Percentiles rank a stretch among this genome's conserved stretches.
These are phyloP conservation scores for Lagocephalus sceleratus DNA, from an alignment of 2,797 vertebrate species.

Conservation along the genomic window DNA sequence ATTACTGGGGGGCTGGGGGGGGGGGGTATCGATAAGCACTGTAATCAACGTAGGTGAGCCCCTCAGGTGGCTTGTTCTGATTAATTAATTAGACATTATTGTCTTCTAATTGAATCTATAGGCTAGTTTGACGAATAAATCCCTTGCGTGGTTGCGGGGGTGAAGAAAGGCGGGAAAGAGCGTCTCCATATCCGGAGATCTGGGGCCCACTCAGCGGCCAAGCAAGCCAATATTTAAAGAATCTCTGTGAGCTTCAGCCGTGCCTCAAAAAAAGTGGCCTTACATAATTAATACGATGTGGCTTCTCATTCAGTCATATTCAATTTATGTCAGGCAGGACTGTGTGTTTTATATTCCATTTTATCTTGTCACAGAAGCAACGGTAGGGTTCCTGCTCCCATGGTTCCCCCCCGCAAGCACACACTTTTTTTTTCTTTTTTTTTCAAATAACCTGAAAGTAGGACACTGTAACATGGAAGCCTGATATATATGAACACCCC, in stretches of 20 bases:
- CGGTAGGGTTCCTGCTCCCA: constrained; percentile 40
- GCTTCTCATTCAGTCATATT: constrained; percentile 75
- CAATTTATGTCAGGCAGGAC: constrained; percentile 69
- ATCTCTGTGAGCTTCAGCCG: constrained; percentile 50
- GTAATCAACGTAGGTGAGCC: constrained; percentile 10
- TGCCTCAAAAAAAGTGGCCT: constrained; percentile 63
- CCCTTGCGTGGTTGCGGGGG: constrained; percentile 3
- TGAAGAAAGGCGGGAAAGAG: constrained; percentile 5
- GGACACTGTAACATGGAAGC: constrained; percentile 37
- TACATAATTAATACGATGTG: constrained; percentile 80
- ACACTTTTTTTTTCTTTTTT: constrained; percentile 1
- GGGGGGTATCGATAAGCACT: too few species aligned
- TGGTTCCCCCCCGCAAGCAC: constrained; percentile 15
- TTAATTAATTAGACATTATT: constrained; percentile 28
- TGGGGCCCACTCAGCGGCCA: constrained; percentile 29
- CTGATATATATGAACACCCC: constrained; percentile 25
- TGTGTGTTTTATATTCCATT: constrained; percentile 74
- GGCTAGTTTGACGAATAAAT: constrained; percentile 2
- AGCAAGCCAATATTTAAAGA: constrained; percentile 62
- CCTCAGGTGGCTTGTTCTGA: constrained; percentile 8
- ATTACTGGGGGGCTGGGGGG: constrained; percentile 55
- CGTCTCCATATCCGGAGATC: constrained; percentile 49
- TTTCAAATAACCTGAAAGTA: constrained; percentile 41
- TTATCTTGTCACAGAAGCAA: constrained; percentile 64
- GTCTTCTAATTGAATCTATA: constrained; percentile 12